A percentile compares a stretch with the other conserved stretches of the same genome.
phyloP scores from a whole-genome alignment of 2,113 vertebrate genomes.

The Myotis yumanensis region DNA sequence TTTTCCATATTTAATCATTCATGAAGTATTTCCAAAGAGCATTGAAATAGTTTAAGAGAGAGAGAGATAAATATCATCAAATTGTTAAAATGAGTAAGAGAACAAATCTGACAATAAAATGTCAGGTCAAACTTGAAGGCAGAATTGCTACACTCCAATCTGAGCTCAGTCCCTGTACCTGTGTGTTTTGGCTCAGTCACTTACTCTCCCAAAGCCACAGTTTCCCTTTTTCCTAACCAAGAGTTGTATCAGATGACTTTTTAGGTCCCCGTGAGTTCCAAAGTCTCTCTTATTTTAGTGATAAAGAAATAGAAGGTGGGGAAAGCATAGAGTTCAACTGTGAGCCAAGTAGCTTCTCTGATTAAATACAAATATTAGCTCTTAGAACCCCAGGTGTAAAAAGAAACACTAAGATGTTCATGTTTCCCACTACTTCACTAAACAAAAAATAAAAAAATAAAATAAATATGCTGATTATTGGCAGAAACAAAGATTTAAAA shows the following conservation, averaged over 20 bases:
- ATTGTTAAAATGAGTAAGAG: background rate
- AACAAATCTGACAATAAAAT: constrained; percentile 26
- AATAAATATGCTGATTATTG: background rate
- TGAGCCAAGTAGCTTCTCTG: background rate
- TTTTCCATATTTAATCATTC: background rate
- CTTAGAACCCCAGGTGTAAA: background rate
- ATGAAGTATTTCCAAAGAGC: background rate
- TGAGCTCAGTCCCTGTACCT: background rate
- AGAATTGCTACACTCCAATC: background rate
- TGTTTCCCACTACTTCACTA: background rate
- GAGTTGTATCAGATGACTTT: background rate
- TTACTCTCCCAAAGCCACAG: background rate
- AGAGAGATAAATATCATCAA: background rate
- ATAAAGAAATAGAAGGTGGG: background rate
- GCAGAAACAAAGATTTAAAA: background rate
- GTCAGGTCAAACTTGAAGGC: background rate
- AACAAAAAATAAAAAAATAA: background rate
- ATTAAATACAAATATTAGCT: constrained; percentile 11
- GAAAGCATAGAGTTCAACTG: background rate
- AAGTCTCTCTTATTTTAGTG: background rate
- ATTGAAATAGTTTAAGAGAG: background rate
- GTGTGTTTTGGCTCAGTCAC: background rate
- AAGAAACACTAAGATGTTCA: background rate
- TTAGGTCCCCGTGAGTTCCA: background rate
- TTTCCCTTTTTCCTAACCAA: background rate